A percentile compares a stretch with the other conserved stretches of the same genome.
Evolutionary conservation across 2,888 invertebrate species (phyloP).

Genomic region (Sinohyriopsis cumingii): DNA sequence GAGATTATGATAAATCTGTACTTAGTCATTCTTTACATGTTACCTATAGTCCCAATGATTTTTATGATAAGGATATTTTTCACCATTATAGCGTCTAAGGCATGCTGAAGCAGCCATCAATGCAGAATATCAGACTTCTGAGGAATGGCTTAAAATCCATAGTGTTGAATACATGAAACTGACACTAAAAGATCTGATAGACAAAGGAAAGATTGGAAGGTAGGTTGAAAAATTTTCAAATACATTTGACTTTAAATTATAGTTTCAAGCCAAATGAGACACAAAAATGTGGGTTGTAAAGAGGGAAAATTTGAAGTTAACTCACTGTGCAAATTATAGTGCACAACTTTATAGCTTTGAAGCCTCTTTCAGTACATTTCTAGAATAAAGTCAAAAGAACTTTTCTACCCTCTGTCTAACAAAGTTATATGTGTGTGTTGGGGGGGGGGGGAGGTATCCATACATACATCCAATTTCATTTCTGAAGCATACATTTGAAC

Average conservation of each 20-base stretch:
- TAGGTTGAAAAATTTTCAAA: constrained; percentile 19
- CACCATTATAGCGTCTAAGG: constrained; percentile 40
- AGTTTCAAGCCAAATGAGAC: not conserved
- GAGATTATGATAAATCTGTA: no score
- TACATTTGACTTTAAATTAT: not conserved
- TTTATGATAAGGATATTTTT: not conserved
- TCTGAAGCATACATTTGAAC: no score
- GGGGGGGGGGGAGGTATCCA: no score
- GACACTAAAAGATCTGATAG: constrained; percentile 69
- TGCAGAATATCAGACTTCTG: constrained; percentile 66
- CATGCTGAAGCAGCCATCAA: constrained; percentile 49
- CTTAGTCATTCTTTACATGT: not conserved
- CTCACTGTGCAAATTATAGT: no score
- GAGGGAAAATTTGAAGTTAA: no score
- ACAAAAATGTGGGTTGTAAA: not conserved
- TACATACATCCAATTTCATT: no score
- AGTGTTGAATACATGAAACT: constrained; percentile 65
- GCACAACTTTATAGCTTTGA: no score
- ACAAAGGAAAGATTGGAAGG: constrained; percentile 67
- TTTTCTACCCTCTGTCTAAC: no score
- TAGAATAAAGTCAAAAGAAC: no score
- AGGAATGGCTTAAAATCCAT: constrained; percentile 69
- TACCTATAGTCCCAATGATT: not conserved
- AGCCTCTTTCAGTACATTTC: no score
- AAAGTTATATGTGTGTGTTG: no score